Evolutionary conservation across 2,797 vertebrate genomes (phyloP), one percentile per base, ranked within the genome.

Genomic region (Taenioides sp.): DNA sequence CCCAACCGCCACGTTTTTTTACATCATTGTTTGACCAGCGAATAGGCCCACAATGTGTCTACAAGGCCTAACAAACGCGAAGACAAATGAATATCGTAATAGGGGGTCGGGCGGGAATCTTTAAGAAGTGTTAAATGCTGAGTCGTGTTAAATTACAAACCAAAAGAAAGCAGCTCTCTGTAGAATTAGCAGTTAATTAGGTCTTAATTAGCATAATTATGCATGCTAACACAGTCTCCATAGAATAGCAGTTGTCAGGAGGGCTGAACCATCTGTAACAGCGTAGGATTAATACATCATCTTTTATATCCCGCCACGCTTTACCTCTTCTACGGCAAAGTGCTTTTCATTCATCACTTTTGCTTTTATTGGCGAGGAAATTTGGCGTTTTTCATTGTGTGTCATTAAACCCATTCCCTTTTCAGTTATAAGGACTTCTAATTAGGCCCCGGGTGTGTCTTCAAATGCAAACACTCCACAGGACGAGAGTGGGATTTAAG

Each of bases 181-280:
- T 97, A 98, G 96, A 97, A 98, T 98, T 96, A 96, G 94, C 95
- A 95, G 95, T 97, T 98, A 98, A 99, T 99, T 98, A 97, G 95
- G 96, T 95, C 95, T 96, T 98, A 98, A 99, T 99, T 98, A 97
- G 96, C 97, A 98, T 98, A 99, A 99, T 98, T 99, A 98, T 98
- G 96, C 96, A 97, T 96, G 96, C 96, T 98, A 98, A 99, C 98
- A 96, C 95, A 95, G 97, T 98, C 97, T 98, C 97, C 95, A 96
- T 97, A 98, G 97, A 98, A 97, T 96, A 97, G 96, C 95, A 95
- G 95, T 97, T 98, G 97, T 98, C 97, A 97, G 95, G 96, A 98
- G 97, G 95, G 95, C 96, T 96, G 95, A 96, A 96, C 96, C 96
- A 98, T 98, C 96, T 99, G 97, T 97, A 98, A 98, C 95, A 93